These are phyloP conservation scores for Eupithecia subumbrata DNA, from an alignment of 2,888 invertebrate species.

Conservation along the genomic window DNA sequence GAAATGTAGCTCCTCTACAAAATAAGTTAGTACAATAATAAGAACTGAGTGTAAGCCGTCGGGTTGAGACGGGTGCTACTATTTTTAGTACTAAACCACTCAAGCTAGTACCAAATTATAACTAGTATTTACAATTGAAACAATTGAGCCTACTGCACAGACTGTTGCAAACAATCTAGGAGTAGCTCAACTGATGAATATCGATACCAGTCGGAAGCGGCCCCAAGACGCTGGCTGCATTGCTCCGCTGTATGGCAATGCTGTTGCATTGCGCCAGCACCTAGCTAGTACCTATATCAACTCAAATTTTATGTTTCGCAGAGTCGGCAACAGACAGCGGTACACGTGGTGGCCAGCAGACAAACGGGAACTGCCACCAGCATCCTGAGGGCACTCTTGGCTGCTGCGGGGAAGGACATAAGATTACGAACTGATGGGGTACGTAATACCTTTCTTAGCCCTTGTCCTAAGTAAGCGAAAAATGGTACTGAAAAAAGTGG, in stretches of 20 bases:
- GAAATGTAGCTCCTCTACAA: no score
- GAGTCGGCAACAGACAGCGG: conserved; percentile 96
- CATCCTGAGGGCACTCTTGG: conserved; percentile 93
- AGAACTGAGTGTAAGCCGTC: background rate
- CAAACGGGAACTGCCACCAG: conserved; percentile 96
- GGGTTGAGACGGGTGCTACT: background rate
- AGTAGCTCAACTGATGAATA: no score
- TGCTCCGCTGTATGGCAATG: no score
- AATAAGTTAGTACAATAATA: background rate
- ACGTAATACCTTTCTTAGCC: conserved; percentile 65
- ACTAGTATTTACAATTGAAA: no score
- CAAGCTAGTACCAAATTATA: background rate
- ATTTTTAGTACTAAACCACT: background rate
- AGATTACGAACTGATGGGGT: conserved; percentile 94
- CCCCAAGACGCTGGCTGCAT: no score
- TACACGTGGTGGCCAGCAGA: conserved; percentile 97
- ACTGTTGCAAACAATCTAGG: no score
- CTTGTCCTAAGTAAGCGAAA: background rate
- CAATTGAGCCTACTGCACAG: no score
- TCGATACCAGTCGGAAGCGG: no score
- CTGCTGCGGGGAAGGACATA: conserved; percentile 95
- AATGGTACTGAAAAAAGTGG: background rate
- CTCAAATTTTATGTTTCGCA: conserved; percentile 61
- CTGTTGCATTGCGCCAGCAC: no score
- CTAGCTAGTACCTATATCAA: background rate